Conservation (phyloP, 2,797 vertebrate genomes). For the Dendrocincla fuliginosa region DNA sequence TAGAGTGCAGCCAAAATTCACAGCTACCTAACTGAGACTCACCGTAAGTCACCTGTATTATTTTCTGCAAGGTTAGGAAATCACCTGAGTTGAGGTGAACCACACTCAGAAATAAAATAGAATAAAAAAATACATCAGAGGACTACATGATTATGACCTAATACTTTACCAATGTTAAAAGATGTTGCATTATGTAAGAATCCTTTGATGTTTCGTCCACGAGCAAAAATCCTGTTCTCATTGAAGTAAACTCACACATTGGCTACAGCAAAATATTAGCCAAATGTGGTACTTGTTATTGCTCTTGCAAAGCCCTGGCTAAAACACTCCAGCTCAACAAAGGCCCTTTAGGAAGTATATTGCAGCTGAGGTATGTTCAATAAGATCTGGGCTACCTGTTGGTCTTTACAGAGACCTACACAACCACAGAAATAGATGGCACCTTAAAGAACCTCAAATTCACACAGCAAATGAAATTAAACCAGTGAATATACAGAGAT, state of each 20-base stretch:
- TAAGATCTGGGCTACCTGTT: neutral
- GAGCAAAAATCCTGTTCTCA: neutral
- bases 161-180: neutral
- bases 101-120: constrained; percentile 16
- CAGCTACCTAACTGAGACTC: neutral
- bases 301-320: neutral
- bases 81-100: neutral
- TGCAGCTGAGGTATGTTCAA: neutral
- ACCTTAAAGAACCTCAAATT: neutral
- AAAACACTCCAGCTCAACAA: neutral
- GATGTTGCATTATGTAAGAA: neutral
- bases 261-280: neutral
- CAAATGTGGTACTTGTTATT: neutral
- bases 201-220: constrained; percentile 24
- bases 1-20: neutral
- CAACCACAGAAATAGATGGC: neutral
- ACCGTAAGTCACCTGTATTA: neutral
- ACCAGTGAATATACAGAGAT: neutral
- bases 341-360: neutral
- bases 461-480: neutral
- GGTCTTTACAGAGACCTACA: neutral
- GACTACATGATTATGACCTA: neutral
- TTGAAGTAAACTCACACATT: neutral
- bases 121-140: constrained; percentile 14
- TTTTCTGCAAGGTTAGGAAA: constrained; percentile 1